Evolutionary conservation across 2,888 invertebrate species (phyloP), one percentile per base, ranked within the genome.

Genomic region (Apamea epomidion): DNA sequence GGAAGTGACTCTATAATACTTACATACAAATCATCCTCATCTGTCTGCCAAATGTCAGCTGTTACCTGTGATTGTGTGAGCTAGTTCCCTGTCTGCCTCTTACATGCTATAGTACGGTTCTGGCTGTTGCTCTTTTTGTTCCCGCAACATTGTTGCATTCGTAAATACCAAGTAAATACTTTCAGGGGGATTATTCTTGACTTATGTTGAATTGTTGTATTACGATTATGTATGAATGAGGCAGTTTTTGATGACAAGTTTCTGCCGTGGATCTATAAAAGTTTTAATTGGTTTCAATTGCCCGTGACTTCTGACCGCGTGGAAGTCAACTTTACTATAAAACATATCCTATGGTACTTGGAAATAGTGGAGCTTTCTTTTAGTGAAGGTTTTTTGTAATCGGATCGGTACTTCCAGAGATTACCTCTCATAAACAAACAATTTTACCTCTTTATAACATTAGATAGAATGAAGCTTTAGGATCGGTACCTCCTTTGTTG

Each of bases 101-200:
- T 89, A 86, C 69, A 60, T 69, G 76, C 2, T 37, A 54, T 54
- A 21, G 68, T 60, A 6, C 58, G 0, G 7, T 10, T 32, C 58
- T n/a, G 75, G 70, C 48, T 75, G 58, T 70, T 48, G 77, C 64
- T 86, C 32, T 82, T 78, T 86, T 86, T 73, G 69, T 74, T 64
- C 37, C n/a, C 0, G 84, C 83, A 84, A 89, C 88, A 76, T 76
- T 84, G 84, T 88, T 89, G 88, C 82, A 80, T 79, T 76, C 76
- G 62, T 82, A 67, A 75, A 32, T 32, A 32, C 32, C 2, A 32
- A 32, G 32, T 32, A 32, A 32, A 76, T 70, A 64, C 54, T 58
- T 70, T 68, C 42, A 64, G 69, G 60, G 51, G 29, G 69, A 68
- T 58, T 80, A 82, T 81, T 75, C 78, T 74, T 65, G 80, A 74